Evolutionary conservation across 2,113 vertebrate species (phyloP).

Genomic region (Panurus biarmicus): DNA sequence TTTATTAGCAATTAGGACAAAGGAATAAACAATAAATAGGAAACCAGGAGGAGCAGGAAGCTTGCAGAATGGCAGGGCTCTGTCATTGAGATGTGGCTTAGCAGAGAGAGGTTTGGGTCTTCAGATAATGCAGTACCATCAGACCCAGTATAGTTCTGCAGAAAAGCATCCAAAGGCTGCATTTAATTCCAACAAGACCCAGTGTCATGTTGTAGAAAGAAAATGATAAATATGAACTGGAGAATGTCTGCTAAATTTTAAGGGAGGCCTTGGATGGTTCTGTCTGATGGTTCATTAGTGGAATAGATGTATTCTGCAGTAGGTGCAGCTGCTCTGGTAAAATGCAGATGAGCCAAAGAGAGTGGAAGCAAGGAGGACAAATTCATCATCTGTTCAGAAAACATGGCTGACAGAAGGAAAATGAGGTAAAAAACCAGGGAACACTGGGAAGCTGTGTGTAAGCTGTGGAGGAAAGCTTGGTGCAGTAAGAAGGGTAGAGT

Average conservation of each 20-base stretch:
- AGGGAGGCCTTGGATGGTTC: background rate
- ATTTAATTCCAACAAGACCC: background rate
- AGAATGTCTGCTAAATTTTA: background rate
- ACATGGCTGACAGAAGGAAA: background rate
- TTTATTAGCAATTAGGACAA: background rate
- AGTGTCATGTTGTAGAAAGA: background rate
- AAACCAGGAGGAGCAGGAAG: background rate
- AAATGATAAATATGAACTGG: background rate
- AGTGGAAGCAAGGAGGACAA: background rate
- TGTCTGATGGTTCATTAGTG: background rate
- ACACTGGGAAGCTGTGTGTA: background rate
- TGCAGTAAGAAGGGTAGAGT: background rate
- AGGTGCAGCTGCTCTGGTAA: background rate
- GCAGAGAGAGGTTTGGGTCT: background rate
- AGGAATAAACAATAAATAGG: background rate
- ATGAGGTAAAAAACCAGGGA: background rate
- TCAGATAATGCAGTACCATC: background rate
- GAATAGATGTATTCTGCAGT: background rate
- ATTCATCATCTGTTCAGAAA: background rate
- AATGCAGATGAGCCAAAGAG: background rate
- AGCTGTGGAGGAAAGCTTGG: background rate
- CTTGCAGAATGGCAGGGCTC: background rate
- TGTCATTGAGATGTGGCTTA: background rate
- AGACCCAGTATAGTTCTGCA: background rate
- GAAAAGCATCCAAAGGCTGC: background rate